These are phyloP conservation scores for Cranoglanis bouderius DNA, from an alignment of 2,113 vertebrate species.

Conservation along the genomic window DNA sequence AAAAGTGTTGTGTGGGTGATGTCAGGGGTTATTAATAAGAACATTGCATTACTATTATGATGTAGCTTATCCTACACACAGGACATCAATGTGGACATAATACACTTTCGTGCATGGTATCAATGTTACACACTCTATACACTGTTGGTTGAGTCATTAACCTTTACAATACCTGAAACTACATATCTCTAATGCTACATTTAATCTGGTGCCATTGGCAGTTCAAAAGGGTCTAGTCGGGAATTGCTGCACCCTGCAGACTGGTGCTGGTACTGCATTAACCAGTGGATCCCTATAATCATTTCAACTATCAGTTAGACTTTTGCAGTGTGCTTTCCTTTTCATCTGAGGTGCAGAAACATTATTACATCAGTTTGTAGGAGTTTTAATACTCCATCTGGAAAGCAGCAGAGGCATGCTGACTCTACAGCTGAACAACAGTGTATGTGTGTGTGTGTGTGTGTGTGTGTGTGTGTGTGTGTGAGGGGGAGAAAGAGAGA, in stretches of 20 bases:
- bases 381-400: constrained; percentile 33
- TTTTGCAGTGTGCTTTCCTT: constrained; percentile 1
- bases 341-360: constrained; percentile 7
- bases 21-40: background rate
- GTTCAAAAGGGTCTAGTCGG: constrained; percentile 1
- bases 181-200: background rate
- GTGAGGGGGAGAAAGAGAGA: background rate
- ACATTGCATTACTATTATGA: background rate
- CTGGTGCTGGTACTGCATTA: constrained; percentile 17
- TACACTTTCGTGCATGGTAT: background rate
- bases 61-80: background rate
- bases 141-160: background rate
- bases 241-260: constrained; percentile 37
- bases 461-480: constrained; percentile 6
- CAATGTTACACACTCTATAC: background rate
- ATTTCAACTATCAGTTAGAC: background rate
- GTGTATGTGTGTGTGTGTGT: background rate
- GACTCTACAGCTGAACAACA: constrained; percentile 33
- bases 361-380: constrained; percentile 15
- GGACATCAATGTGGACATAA: background rate
- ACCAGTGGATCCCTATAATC: background rate
- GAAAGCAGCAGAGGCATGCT: constrained; percentile 23
- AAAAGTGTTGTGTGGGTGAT: background rate
- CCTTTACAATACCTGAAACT: background rate
- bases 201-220: background rate